Evolutionary conservation across 23 tunicate species (phyloP), one percentile per base, ranked within the genome.

Genomic region (Halocynthia roretzi): DNA sequence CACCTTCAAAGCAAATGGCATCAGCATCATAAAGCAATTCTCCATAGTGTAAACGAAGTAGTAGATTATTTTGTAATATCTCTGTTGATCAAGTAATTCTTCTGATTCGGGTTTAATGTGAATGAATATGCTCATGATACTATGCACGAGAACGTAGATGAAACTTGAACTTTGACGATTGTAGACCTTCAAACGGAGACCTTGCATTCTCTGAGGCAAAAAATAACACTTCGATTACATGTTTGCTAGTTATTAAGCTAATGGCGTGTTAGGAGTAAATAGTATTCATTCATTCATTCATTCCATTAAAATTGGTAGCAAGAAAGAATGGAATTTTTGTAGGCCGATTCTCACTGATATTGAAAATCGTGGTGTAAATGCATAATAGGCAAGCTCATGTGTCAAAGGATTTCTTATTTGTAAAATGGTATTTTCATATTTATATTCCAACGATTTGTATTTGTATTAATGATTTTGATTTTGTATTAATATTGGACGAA

Each of bases 71-170:
- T 74, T 74, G 56, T 54, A 74, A 54, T 18, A 74, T 17, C 56
- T 53, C 5, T 62, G 78, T 6, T 74, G 78, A 54, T 74, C 78
- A 2, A 74, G 62, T 11, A 74, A 62, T 18, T 74, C 78, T 5
- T 74, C 78, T 23, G 40, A 54, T 18, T 74, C 78, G 14, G 78
- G 78, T 18, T 74, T 74, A 21, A 74, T 74, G 21, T 74, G 78
- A 56, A 74, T 54, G 21, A 74, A 74, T 14, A 74, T 64, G 62
- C 78, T 74, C 60, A 74, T 74, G 69, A 74, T 5, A 64, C 78
- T 74, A 64, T 74, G 78, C n/a, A 74, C 78, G 78, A 74, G 56
- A 10, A 74, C 78, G 62, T 54, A 74, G 20, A 74, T 64, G 31
- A 74, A 54, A 54, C 78, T 74, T 53, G 78, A 74, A 54, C 78